Conservation (phyloP, 2,797 vertebrate genomes). For the Myripristis murdjan region DNA sequence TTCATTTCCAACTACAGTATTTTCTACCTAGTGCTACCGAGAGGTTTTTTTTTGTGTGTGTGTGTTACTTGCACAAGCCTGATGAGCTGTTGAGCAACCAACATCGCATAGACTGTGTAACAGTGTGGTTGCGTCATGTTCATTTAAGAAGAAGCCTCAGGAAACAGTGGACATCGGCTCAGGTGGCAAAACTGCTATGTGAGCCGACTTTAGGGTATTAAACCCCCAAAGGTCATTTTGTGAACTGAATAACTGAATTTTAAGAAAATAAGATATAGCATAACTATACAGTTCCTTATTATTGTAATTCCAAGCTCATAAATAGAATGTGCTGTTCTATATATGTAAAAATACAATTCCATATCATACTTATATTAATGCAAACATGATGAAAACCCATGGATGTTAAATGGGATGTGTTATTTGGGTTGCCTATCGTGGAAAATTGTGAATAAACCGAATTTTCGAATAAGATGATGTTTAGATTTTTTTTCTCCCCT, state of each 20-base stretch:
- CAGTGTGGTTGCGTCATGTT: too few relatives aligned
- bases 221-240: too few relatives aligned
- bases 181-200: too few relatives aligned
- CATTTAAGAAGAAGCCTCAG: neutral
- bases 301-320: constrained; percentile 10
- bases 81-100: too few relatives aligned
- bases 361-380: too few relatives aligned
- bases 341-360: too few relatives aligned
- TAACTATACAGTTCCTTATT: too few relatives aligned
- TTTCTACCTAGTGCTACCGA: neutral
- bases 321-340: neutral
- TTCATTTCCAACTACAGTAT: neutral
- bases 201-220: too few relatives aligned
- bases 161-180: too few relatives aligned
- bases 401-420: neutral
- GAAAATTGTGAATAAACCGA: constrained; percentile 54
- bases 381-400: neutral
- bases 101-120: too few relatives aligned
- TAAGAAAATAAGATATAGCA: neutral
- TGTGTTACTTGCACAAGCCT: neutral
- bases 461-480: constrained; percentile 22
- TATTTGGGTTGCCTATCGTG: neutral
- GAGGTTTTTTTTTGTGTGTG: neutral
- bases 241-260: neutral
- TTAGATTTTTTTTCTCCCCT: neutral